These are phyloP conservation scores for Himalopsyche kuldschensis DNA, from an alignment of 2,888 invertebrate genomes.

Conservation along the genomic window DNA sequence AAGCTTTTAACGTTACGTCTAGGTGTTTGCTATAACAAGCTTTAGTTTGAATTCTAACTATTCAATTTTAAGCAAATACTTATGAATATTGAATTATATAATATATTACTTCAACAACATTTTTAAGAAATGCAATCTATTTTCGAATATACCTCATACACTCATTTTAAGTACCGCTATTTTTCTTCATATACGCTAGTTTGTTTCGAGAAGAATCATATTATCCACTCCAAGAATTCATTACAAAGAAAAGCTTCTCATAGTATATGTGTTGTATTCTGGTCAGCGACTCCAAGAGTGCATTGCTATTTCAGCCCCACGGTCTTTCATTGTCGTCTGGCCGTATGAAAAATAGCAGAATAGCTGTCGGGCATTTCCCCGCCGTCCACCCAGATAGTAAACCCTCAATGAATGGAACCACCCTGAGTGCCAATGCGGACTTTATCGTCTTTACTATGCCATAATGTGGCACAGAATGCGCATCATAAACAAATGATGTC, in stretches of 20 bases:
- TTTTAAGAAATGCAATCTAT: too few relatives aligned
- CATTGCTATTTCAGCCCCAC: background rate
- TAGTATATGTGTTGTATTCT: background rate
- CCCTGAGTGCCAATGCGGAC: background rate
- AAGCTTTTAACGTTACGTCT: too few relatives aligned
- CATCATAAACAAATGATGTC: background rate
- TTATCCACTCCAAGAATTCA: background rate
- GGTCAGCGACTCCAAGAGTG: background rate
- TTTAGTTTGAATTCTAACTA: too few relatives aligned
- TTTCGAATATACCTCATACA: too few relatives aligned
- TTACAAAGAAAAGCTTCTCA: background rate
- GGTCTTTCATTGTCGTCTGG: background rate
- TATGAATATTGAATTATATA: too few relatives aligned
- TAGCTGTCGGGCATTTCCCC: background rate
- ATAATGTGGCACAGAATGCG: background rate
- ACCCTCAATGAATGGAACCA: background rate
- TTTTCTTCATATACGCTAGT: too few relatives aligned
- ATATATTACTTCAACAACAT: too few relatives aligned
- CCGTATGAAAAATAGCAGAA: background rate
- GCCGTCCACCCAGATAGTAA: background rate
- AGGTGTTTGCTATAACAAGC: too few relatives aligned
- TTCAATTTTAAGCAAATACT: too few relatives aligned
- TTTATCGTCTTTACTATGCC: background rate
- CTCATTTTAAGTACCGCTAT: too few relatives aligned
- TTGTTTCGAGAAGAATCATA: too few relatives aligned